Percentiles rank a stretch among this genome's conserved stretches.
phyloP scores from a whole-genome alignment of 37 sponge, comb jelly and placozoan genomes.

The Halisarca cf. caerulea region DNA sequence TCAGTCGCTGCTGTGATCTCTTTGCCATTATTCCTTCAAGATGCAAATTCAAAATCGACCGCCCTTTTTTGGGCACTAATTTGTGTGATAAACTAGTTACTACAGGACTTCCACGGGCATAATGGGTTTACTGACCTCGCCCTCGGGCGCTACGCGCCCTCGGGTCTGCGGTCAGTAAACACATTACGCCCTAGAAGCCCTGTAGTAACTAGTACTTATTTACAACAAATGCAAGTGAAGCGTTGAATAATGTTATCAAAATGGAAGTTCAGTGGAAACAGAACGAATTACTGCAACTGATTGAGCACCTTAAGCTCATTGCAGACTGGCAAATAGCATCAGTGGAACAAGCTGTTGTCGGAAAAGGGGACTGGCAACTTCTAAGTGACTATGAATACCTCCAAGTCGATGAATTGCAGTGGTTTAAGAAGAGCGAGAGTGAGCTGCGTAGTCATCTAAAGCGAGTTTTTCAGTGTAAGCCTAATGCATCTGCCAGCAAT shows the following conservation, averaged over 20 bases:
- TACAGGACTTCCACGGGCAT: too few relatives aligned
- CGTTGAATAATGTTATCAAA: conserved; percentile 47
- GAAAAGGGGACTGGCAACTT: conserved; percentile 38
- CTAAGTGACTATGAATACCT: neutral
- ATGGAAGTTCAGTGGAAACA: conserved; percentile 52
- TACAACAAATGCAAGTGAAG: conserved; percentile 46
- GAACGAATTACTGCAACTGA: conserved; percentile 35
- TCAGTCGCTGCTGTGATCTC: too few relatives aligned
- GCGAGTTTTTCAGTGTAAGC: neutral
- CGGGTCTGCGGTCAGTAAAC: too few relatives aligned
- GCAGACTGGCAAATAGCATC: neutral
- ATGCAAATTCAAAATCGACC: too few relatives aligned
- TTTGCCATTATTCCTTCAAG: too few relatives aligned
- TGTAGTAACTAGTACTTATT: neutral
- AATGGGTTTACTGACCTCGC: too few relatives aligned
- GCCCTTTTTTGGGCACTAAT: too few relatives aligned
- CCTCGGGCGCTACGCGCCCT: too few relatives aligned
- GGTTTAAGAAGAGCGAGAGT: neutral
- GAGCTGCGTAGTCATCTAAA: neutral
- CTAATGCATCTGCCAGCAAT: neutral
- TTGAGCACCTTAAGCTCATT: conserved; percentile 20
- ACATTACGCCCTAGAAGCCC: too few relatives aligned
- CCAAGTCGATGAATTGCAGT: neutral
- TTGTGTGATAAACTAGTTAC: too few relatives aligned
- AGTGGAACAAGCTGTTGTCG: conserved; percentile 32